Percentiles rank a stretch among this genome's conserved stretches.
These are phyloP conservation scores for Pardosa pseudoannulata DNA, from an alignment of 2,888 invertebrate species.

Conservation along the genomic window DNA sequence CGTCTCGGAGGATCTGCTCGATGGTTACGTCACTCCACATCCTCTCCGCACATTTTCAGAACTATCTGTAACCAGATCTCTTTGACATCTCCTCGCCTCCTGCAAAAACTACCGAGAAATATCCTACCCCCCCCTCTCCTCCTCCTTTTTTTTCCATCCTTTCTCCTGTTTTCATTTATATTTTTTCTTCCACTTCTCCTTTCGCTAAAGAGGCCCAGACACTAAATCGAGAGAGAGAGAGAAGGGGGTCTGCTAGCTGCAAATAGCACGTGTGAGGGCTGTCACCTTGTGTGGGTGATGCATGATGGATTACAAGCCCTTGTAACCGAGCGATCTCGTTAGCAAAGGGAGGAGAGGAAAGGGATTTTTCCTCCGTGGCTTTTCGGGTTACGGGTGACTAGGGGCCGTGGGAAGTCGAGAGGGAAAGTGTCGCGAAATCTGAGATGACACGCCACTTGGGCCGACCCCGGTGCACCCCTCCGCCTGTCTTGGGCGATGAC, in stretches of 20 bases:
- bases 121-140: no score
- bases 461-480: background rate
- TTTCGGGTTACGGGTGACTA: slow-evolving; percentile 34
- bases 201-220: background rate
- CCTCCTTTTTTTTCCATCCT: background rate
- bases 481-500: background rate
- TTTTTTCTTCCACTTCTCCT: background rate
- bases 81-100: slow-evolving; percentile 8
- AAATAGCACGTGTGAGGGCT: slow-evolving; percentile 42
- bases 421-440: background rate
- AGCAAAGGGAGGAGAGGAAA: slow-evolving; percentile 35
- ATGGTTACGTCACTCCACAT: no score
- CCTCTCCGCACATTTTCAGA: background rate
- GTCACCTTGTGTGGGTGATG: slow-evolving; percentile 60
- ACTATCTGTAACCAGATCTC: background rate
- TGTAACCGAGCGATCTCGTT: slow-evolving; percentile 67
- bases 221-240: slow-evolving; percentile 1
- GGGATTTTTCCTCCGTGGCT: slow-evolving; percentile 45
- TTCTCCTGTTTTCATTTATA: background rate
- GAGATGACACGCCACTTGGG: slow-evolving; percentile 8
- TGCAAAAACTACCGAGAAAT: background rate
- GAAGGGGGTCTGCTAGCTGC: background rate
- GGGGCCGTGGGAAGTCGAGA: slow-evolving; percentile 38
- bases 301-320: slow-evolving; percentile 66
- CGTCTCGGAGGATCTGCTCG: no score